Base-by-base conservation (phyloP, 2,888 invertebrate species). In the Bhutanitis thaidina region DNA sequence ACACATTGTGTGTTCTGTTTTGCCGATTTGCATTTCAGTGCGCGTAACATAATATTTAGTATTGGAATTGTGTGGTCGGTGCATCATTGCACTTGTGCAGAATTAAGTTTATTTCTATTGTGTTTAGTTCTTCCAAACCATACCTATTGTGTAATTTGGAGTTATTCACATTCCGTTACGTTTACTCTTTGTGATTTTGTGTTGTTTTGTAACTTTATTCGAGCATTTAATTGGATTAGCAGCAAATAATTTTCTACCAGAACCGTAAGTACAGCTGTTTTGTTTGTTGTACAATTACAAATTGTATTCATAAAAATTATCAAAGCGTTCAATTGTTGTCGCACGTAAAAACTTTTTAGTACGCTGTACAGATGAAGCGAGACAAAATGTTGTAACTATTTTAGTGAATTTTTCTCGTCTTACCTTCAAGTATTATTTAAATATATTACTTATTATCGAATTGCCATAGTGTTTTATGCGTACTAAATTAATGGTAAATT, bases 281-380 rank as follows among this genome's bases (percentile, higher is more conserved):
- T 35, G 14, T 12, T 4, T 34, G 14, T 27, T 20, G n/a, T 41
- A 30, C 4, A 36, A 36, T 35, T 49, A 29, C 41, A 49, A 29
- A 41, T 16, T 43, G 41, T 49, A 30, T 49, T 36, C 48, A 36
- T 16, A 29, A n/a, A n/a, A n/a, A n/a, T n/a, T n/a, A n/a, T n/a
- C n/a, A n/a, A n/a, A n/a, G n/a, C n/a, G n/a, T n/a, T n/a, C n/a
- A n/a, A n/a, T n/a, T n/a, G 36, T 43, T 36, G 36, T 4, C 36
- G n/a, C 27, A 49, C 35, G 30, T n/a, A 10, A 30, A 8, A 30
- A 1, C 9, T 30, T 30, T 30, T 30, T 3, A n/a, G 1, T 30
- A 10, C n/a, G 10, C 1, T n/a, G 9, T 30, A 3, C n/a, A 30
- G 10, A 9, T 30, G 9, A 30, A 10, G 30, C 1, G 30, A 30